phyloP scores from a whole-genome alignment of 2,797 vertebrate genomes.

The Crenichthys baileyi region DNA sequence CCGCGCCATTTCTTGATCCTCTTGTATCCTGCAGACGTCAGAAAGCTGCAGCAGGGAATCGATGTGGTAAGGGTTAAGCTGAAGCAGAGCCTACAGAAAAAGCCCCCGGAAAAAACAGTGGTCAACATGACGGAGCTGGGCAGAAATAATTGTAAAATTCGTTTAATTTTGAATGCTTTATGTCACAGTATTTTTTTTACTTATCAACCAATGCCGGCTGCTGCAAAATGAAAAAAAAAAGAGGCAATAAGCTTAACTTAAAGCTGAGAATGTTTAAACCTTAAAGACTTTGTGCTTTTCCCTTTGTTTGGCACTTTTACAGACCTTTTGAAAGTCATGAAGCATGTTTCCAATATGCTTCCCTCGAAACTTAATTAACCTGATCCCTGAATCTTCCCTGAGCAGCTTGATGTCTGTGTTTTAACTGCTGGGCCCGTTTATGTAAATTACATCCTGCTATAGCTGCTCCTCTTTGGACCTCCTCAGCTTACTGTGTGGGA shows the following conservation, averaged over 20 bases:
- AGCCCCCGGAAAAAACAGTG: background rate
- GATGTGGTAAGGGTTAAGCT: conserved; percentile 93
- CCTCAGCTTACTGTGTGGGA: background rate
- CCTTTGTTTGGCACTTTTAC: background rate
- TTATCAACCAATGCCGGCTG: background rate
- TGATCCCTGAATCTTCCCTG: background rate
- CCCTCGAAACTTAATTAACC: background rate
- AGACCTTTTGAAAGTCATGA: background rate
- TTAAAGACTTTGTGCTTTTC: background rate
- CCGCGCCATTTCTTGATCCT: conserved; percentile 97
- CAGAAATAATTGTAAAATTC: background rate
- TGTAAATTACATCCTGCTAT: background rate
- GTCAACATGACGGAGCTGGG: background rate
- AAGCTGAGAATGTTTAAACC: background rate
- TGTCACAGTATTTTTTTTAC: background rate
- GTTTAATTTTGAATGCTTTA: too few species aligned
- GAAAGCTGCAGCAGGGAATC: conserved; percentile 97
- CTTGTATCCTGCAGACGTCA: conserved; percentile 94
- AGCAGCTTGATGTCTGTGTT: background rate
- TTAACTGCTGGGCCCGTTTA: background rate
- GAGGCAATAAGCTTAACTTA: too few species aligned
- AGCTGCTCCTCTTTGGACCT: background rate
- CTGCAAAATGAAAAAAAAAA: too few species aligned
- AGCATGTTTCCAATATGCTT: background rate
- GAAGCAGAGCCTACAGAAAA: conserved; percentile 86